phyloP scores from a whole-genome alignment of 2,888 invertebrate species.

The Melipona beecheii region DNA sequence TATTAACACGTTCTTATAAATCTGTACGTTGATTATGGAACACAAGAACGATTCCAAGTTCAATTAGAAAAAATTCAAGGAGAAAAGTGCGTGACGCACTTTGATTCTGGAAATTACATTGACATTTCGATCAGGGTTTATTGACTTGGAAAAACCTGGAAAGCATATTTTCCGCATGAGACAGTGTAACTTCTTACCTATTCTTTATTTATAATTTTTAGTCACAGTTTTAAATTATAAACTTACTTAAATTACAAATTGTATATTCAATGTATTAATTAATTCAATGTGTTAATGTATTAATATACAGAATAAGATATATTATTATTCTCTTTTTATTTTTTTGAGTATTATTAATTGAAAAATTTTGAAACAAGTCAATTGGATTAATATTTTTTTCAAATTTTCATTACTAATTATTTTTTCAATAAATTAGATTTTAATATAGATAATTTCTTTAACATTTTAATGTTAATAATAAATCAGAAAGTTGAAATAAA shows the following conservation, averaged over 20 bases:
- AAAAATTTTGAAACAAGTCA: not conserved
- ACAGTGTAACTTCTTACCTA: not conserved
- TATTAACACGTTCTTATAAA: not conserved
- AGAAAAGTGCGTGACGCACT: not conserved
- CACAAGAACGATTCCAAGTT: too few relatives aligned
- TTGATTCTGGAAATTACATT: not conserved
- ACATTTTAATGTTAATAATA: not conserved
- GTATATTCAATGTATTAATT: not conserved
- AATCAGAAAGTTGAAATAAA: not conserved
- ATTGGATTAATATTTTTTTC: not conserved
- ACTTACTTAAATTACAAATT: not conserved
- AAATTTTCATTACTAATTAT: not conserved
- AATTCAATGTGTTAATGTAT: too few relatives aligned
- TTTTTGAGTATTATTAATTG: too few relatives aligned
- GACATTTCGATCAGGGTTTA: not conserved
- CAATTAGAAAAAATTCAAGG: not conserved
- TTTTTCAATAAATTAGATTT: not conserved
- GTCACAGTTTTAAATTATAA: not conserved
- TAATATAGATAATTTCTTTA: not conserved
- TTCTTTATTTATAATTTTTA: not conserved
- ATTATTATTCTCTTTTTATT: too few relatives aligned
- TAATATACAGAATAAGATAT: too few relatives aligned
- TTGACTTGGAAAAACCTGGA: not conserved
- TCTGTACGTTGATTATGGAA: not conserved
- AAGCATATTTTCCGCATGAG: not conserved